Conservation (phyloP, 2,113 vertebrate species). For the Spermophilus dauricus region DNA sequence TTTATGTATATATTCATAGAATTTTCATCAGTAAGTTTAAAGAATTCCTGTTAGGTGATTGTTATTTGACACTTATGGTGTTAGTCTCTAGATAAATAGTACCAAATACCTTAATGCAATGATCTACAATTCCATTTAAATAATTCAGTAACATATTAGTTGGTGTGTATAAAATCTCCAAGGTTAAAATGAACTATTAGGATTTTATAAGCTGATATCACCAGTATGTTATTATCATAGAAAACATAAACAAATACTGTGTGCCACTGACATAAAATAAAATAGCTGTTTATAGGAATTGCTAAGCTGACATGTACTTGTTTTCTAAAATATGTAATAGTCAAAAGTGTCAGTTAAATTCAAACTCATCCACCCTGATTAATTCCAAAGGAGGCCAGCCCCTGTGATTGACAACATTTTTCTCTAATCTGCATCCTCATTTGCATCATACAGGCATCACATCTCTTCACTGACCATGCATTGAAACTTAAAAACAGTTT, state of each 20-base stretch:
- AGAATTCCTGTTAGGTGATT: not conserved
- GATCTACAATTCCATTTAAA: slow-evolving; percentile 22
- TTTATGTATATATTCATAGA: slow-evolving; percentile 26
- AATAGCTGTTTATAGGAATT: slow-evolving; percentile 44
- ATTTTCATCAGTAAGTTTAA: slow-evolving; percentile 14
- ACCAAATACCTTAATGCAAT: slow-evolving; percentile 46
- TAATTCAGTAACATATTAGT: slow-evolving; percentile 41
- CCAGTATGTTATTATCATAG: slow-evolving; percentile 28
- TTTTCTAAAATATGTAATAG: slow-evolving; percentile 53
- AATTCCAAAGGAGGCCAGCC: slow-evolving; percentile 41
- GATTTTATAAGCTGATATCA: slow-evolving; percentile 36
- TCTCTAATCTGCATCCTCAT: slow-evolving; percentile 19
- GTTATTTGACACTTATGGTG: slow-evolving; percentile 42
- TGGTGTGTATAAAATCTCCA: slow-evolving; percentile 20
- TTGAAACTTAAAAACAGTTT: slow-evolving; percentile 24
- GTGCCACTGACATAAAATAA: slow-evolving; percentile 43
- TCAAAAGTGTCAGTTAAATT: slow-evolving; percentile 63
- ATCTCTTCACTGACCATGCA: not conserved
- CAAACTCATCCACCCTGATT: slow-evolving; percentile 38
- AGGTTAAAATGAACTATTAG: slow-evolving; percentile 59
- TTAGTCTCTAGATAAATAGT: slow-evolving; percentile 38
- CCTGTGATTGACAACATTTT: slow-evolving; percentile 15
- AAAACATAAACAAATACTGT: slow-evolving; percentile 56
- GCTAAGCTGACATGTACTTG: slow-evolving; percentile 34
- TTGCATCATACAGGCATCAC: not conserved